These are phyloP conservation scores for Notoglanidium macrostoma DNA, from an alignment of 2,797 vertebrate genomes.

Conservation along the genomic window DNA sequence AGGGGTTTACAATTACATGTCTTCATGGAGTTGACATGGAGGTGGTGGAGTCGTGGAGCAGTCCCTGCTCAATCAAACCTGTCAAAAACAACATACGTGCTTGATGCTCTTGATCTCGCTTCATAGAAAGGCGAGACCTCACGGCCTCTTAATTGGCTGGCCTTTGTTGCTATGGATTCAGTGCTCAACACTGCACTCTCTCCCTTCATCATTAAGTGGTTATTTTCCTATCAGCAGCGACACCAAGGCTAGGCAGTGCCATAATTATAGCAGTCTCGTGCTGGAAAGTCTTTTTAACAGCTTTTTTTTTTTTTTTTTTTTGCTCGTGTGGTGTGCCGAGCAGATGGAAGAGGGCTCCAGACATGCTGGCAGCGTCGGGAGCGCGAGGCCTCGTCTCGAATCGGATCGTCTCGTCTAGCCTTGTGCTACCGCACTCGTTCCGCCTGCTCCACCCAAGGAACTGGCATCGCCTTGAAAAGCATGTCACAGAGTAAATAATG, in stretches of 20 bases:
- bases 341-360: slow-evolving; percentile 76
- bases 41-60: background rate
- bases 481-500: slow-evolving; percentile 49
- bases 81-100: slow-evolving; percentile 5
- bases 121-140: background rate
- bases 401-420: slow-evolving; percentile 24
- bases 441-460: slow-evolving; percentile 21
- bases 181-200: slow-evolving; percentile 51
- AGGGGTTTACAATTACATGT: background rate
- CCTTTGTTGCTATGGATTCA: slow-evolving; percentile 40
- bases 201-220: slow-evolving; percentile 70
- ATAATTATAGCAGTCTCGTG: slow-evolving; percentile 72
- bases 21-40: slow-evolving; percentile 10
- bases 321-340: slow-evolving; percentile 65
- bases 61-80: slow-evolving; percentile 19
- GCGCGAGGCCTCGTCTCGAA: slow-evolving; percentile 39
- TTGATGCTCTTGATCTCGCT: slow-evolving; percentile 7
- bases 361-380: slow-evolving; percentile 71
- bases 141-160: slow-evolving; percentile 20
- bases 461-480: slow-evolving; percentile 38
- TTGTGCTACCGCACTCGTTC: slow-evolving; percentile 23
- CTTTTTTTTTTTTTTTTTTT: slow-evolving; percentile 53
- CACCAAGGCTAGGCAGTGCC: slow-evolving; percentile 62
- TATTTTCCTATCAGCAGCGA: slow-evolving; percentile 61
- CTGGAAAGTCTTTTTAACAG: slow-evolving; percentile 65